These are phyloP conservation scores for Poecile montanus DNA, from an alignment of 2,797 vertebrate genomes.

Conservation along the genomic window DNA sequence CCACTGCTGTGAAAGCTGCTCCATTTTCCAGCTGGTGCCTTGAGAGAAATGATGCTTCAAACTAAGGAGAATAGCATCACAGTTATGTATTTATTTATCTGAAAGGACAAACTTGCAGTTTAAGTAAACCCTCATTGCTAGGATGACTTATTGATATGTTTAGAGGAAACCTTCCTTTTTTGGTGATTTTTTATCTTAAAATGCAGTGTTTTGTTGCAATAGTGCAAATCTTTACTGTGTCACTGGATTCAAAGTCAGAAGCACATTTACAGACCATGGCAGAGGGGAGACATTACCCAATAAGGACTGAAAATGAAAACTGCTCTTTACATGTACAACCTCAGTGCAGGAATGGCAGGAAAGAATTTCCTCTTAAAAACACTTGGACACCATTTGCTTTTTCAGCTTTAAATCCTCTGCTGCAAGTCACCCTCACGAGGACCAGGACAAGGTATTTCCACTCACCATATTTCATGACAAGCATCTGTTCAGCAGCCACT, in stretches of 20 bases:
- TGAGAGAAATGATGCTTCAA: slow-evolving; percentile 27
- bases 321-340: background rate
- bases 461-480: background rate
- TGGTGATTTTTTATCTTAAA: slow-evolving; percentile 3
- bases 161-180: slow-evolving; percentile 50
- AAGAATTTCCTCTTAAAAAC: background rate
- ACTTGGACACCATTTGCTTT: background rate
- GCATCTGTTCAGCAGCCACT: slow-evolving; percentile 5
- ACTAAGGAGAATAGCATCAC: slow-evolving; percentile 18
- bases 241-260: background rate
- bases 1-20: background rate
- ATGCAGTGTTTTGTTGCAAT: slow-evolving; percentile 1
- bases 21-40: slow-evolving; percentile 8
- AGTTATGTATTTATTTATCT: slow-evolving; percentile 46
- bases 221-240: background rate
- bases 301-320: slow-evolving; percentile 37
- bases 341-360: background rate
- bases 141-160: slow-evolving; percentile 38
- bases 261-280: background rate
- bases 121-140: slow-evolving; percentile 40
- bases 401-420: background rate
- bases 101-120: slow-evolving; percentile 23
- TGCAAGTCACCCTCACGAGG: background rate
- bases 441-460: background rate
- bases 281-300: slow-evolving; percentile 37